Conservation (phyloP, 2,888 invertebrate genomes). For the Helleia helle region DNA sequence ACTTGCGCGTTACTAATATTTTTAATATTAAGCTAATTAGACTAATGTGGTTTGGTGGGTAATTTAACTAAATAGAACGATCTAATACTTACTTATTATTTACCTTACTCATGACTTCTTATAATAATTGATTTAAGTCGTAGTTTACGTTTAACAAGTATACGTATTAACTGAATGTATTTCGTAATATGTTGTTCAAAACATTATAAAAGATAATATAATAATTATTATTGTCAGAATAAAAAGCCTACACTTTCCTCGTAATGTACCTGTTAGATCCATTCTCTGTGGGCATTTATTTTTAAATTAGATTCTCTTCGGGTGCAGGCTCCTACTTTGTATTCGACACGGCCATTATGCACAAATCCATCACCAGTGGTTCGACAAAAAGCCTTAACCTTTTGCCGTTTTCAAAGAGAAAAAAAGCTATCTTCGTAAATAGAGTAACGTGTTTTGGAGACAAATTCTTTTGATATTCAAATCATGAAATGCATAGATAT, state of each 20-base stretch:
- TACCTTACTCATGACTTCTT: too few species aligned
- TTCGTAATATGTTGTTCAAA: too few species aligned
- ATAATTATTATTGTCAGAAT: too few species aligned
- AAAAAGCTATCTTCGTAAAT: conserved; percentile 19
- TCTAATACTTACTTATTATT: too few species aligned
- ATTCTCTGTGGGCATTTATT: conserved; percentile 25
- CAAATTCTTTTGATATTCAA: conserved; percentile 39
- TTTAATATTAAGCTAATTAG: too few species aligned
- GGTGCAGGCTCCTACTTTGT: conserved; percentile 33
- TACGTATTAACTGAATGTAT: too few species aligned
- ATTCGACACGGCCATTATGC: conserved; percentile 32
- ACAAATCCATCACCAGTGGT: conserved; percentile 28
- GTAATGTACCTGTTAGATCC: conserved; percentile 6
- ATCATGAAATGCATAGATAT: conserved; percentile 21
- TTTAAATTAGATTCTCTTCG: conserved; percentile 47
- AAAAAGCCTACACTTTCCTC: background rate
- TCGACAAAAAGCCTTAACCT: conserved; percentile 22
- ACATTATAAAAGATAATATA: too few species aligned
- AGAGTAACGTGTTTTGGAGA: conserved; percentile 25
- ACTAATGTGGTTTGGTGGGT: too few species aligned
- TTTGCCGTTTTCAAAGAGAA: conserved; percentile 28
- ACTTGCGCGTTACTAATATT: too few species aligned
- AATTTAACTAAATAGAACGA: too few species aligned
- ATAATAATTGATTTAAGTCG: too few species aligned
- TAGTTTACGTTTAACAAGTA: too few species aligned